Evolutionary conservation across 2,113 vertebrate species (phyloP).

Genomic region (Menura novaehollandiae): DNA sequence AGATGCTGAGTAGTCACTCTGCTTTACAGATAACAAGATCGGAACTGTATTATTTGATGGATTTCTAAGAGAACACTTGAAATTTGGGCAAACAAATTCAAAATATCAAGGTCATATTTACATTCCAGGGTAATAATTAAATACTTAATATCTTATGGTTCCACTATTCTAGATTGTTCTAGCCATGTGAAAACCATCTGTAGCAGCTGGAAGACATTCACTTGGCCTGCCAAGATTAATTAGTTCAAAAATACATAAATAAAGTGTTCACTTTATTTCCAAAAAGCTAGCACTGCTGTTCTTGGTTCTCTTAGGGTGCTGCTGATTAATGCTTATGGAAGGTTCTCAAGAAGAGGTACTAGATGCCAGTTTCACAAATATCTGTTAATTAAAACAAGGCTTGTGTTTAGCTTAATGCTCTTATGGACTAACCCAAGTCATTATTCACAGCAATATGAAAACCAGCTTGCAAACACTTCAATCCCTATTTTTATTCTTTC

Average conservation of each 20-base stretch:
- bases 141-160: not conserved
- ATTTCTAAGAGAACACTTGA: not conserved
- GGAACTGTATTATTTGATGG: not conserved
- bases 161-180: constrained; percentile 1
- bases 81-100: not conserved
- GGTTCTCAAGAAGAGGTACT: not conserved
- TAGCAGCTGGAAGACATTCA: constrained; percentile 53
- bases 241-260: constrained; percentile 31
- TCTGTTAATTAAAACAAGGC: not conserved
- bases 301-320: not conserved
- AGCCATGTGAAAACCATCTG: constrained; percentile 46
- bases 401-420: not conserved
- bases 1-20: not conserved
- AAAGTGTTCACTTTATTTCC: not conserved
- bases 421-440: not conserved
- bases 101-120: constrained; percentile 6
- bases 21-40: not conserved
- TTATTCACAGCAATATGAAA: not conserved
- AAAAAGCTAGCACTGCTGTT: not conserved
- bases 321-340: not conserved
- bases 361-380: not conserved
- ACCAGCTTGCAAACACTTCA: not conserved
- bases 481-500: not conserved
- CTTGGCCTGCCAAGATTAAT: constrained; percentile 42
- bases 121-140: constrained; percentile 11